These are phyloP conservation scores for Oryctes rhinoceros DNA, from an alignment of 1,140 invertebrate genomes.

Conservation along the genomic window DNA sequence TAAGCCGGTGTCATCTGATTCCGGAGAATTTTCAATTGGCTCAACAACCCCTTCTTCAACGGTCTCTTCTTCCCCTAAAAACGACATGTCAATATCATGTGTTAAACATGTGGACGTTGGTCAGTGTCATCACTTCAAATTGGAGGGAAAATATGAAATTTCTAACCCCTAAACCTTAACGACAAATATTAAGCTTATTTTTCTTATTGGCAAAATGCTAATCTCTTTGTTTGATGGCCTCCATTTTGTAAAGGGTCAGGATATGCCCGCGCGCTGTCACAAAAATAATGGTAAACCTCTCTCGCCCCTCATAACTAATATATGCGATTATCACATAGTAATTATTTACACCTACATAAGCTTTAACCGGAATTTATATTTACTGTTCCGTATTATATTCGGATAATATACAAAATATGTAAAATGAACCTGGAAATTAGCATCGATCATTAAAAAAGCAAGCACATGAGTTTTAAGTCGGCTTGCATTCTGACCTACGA, in stretches of 20 bases:
- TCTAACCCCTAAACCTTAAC: conserved; percentile 53
- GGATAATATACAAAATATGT: background rate
- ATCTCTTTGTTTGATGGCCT: conserved; percentile 75
- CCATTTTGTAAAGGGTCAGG: conserved; percentile 73
- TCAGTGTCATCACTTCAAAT: conserved; percentile 55
- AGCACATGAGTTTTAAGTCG: conserved; percentile 49
- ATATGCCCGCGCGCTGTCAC: conserved; percentile 63
- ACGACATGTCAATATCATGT: conserved; percentile 48
- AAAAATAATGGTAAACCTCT: conserved; percentile 63
- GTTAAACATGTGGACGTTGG: conserved; percentile 56
- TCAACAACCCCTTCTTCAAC: conserved; percentile 70
- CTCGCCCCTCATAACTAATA: conserved; percentile 52
- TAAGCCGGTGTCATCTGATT: conserved; percentile 73
- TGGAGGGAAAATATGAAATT: conserved; percentile 58
- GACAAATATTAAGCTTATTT: conserved; percentile 43
- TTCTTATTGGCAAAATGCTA: conserved; percentile 62
- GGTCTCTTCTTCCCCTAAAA: conserved; percentile 74
- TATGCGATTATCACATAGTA: conserved; percentile 53
- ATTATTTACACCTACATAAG: conserved; percentile 43
- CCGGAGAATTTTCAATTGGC: conserved; percentile 73
- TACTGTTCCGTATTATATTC: background rate
- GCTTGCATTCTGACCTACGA: conserved; percentile 49
- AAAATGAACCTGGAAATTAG: conserved; percentile 8
- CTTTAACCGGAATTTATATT: background rate
- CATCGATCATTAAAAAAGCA: conserved; percentile 39